Percentiles rank a stretch among this genome's conserved stretches.
Evolutionary conservation across 2,888 invertebrate genomes (phyloP).

Genomic region (Tipula lateralis): DNA sequence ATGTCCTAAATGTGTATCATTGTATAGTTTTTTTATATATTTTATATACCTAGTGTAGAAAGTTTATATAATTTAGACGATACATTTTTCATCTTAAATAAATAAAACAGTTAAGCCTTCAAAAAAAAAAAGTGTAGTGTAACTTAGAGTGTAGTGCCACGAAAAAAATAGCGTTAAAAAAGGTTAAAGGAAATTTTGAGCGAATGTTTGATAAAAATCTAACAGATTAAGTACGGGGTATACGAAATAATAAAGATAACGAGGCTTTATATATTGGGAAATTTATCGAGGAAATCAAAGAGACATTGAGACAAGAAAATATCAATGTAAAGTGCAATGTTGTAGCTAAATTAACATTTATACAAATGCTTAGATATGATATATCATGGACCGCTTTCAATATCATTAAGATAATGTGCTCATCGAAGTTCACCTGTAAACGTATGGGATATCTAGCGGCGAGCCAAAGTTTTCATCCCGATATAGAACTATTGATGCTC

Average conservation of each 20-base stretch:
- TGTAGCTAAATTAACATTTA: slow-evolving; percentile 96
- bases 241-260: slow-evolving; percentile 99
- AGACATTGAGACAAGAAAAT: slow-evolving; percentile 95
- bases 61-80: background rate
- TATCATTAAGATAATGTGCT: slow-evolving; percentile 99
- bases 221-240: slow-evolving; percentile 97
- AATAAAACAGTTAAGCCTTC: no score
- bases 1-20: background rate
- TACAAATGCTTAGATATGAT: slow-evolving; percentile 99
- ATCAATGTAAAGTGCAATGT: slow-evolving; percentile 98
- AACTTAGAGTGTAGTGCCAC: background rate
- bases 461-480: slow-evolving; percentile 97
- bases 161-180: slow-evolving; percentile 82
- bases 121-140: background rate
- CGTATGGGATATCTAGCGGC: slow-evolving; percentile 95
- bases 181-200: slow-evolving; percentile 98
- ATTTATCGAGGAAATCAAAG: slow-evolving; percentile 99
- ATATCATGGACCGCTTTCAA: slow-evolving; percentile 99
- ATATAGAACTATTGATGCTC: slow-evolving; percentile 96
- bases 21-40: background rate
- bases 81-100: background rate
- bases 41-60: background rate
- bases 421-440: slow-evolving; percentile 95
- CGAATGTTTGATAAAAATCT: slow-evolving; percentile 99
- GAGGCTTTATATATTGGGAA: slow-evolving; percentile 99